phyloP scores from a whole-genome alignment of 2,113 vertebrate genomes.

The Dicrurus megarhynchus region DNA sequence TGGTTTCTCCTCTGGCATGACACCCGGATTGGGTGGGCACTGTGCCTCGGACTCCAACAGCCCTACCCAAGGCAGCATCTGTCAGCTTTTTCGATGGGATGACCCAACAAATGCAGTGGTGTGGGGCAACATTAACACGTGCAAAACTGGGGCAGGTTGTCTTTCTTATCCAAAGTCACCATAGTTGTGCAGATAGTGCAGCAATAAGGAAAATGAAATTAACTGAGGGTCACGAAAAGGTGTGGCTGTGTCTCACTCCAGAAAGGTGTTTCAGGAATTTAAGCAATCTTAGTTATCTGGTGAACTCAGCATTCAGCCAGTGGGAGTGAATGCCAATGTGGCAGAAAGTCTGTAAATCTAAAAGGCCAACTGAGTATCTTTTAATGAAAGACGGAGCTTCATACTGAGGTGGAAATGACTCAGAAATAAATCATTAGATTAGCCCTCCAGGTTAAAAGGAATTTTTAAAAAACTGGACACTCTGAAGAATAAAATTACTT shows the following conservation, averaged over 20 bases:
- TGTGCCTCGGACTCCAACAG: background rate
- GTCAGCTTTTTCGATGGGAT: background rate
- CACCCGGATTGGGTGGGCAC: background rate
- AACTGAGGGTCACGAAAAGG: background rate
- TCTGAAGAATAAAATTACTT: background rate
- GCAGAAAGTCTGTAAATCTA: background rate
- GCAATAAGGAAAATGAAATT: background rate
- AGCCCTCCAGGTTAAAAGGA: background rate
- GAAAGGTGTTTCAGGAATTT: background rate
- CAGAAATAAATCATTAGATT: background rate
- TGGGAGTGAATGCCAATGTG: background rate
- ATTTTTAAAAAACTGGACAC: background rate
- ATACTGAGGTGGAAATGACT: background rate
- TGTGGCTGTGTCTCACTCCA: background rate
- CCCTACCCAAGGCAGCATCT: background rate
- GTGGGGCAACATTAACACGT: background rate
- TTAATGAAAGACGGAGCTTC: background rate
- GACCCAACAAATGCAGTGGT: fast-evolving
- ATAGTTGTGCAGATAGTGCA: background rate
- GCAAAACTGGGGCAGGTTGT: background rate
- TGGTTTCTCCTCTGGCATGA: background rate
- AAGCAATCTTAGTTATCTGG: background rate
- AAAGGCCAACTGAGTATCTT: background rate
- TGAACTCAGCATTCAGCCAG: background rate
- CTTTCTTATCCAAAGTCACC: background rate